Base-by-base conservation (phyloP, 1,140 invertebrate genomes). In the Cyphomyrmex costatus region DNA sequence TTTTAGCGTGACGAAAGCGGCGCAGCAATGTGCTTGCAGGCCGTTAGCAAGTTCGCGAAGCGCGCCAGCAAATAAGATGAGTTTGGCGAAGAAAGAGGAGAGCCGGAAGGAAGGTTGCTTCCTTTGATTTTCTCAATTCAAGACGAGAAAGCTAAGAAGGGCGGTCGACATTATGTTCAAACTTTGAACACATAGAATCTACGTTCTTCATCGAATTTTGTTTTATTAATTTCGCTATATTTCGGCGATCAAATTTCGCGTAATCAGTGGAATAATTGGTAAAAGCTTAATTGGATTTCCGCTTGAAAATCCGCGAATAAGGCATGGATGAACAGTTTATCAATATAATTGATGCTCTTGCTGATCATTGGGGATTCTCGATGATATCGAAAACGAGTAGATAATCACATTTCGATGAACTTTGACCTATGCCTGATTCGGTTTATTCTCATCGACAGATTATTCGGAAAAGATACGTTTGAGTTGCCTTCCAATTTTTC, bases 321-420 rank as follows among this genome's bases (percentile, higher is more conserved):
- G 30, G 46, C 46, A 14, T 68, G 61, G 61, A 68, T 68, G 61
- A 79, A 14, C 30, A 53, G 60, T 66, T 79, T 79, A 68, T 79
- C 42, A 46, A 79, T 79, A 66, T 79, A 66, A 79, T 79, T 53
- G 63, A 46, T 33, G 61, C 46, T 66, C 27, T 53, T 68, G 33
- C 46, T 14, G 49, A 56, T 30, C 58, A 78, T 78, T 49, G 42
- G 16, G 12, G 30, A 74, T 58, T 58, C n/a, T 74, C 74, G 36
- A 78, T 24, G 46, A 53, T 79, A 68, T 68, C n/a, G 77, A 79
- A 68, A 53, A 73, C 49, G 33, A n/a, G 30, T 6, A 42, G 63
- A 68, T 80, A 68, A 80, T 80, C 49, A 36, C 4, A 46, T 27
- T 80, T 70, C 33, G 46, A 70, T 80, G 63, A 68, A 80, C 77